Percentiles rank a stretch among this genome's conserved stretches.
Evolutionary conservation across 2,888 invertebrate genomes (phyloP).

Genomic region (Parnassius mnemosyne): DNA sequence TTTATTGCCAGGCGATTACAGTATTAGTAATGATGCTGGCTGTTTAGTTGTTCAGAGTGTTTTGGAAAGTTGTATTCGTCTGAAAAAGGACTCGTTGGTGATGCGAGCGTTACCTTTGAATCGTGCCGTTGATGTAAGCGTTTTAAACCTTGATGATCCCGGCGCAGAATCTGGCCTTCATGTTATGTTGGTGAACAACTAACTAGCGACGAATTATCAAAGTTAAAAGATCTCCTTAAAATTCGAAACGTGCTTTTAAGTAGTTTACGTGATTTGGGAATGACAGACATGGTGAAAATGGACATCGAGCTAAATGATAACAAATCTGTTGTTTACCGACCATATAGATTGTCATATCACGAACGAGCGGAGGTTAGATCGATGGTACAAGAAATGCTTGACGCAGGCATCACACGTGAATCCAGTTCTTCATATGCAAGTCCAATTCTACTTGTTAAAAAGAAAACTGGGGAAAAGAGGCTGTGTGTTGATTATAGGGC

Average conservation of each 20-base stretch:
- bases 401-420: slow-evolving; percentile 28
- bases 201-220: no score
- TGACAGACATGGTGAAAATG: no score
- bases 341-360: slow-evolving; percentile 29
- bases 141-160: no score
- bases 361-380: slow-evolving; percentile 27
- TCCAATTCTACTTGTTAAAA: slow-evolving; percentile 34
- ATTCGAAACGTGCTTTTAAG: slow-evolving; percentile 28
- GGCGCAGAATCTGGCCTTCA: no score
- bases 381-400: slow-evolving; percentile 32
- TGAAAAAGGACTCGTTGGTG: no score
- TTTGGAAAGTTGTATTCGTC: no score
- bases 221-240: slow-evolving; percentile 10
- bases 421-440: slow-evolving; percentile 34
- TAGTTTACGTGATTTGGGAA: slow-evolving; percentile 18
- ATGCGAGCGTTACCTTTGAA: no score
- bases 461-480: slow-evolving; percentile 29
- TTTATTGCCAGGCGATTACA: no score
- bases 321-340: slow-evolving; percentile 31
- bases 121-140: no score
- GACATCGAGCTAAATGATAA: slow-evolving; percentile 16
- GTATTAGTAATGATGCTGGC: no score
- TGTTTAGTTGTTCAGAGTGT: no score
- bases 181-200: no score
- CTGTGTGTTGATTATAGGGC: slow-evolving; percentile 19